Base-by-base conservation (phyloP, 2,113 vertebrate species). In the Cynoglossus semilaevis region DNA sequence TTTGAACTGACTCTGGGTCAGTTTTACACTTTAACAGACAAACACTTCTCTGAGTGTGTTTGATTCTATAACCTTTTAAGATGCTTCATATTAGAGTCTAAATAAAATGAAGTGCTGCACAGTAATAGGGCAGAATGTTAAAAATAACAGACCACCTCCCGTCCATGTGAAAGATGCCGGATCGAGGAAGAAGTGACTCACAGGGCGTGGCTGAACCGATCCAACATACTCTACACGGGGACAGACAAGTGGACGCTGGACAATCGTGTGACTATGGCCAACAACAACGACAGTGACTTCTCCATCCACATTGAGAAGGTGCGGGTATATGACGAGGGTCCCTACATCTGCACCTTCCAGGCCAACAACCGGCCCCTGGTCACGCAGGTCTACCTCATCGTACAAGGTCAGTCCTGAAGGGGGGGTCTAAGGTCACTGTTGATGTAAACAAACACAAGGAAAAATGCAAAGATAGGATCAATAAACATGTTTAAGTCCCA, bases 181-280 rank as follows among this genome's bases (percentile, higher is more conserved):
- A 95, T 96, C 8, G 91, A 96, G 0, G 90, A 94, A 60, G 91
- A 94, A 5, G 94, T 95, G 67, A 95, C 93, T 11, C 92, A 94
- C 54, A 94, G 94, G 80, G 94, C 94, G 50, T 96, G 94, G 94
- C 79, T 96, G 75, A 95, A 95, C 83, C 93, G 95, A 70, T 95
- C 94, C 53, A 95, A 94, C 87, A 96, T 96, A 87, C 84, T 96
- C 44, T 96, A 93, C 2, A 90, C 95, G 0, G 95, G 95, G 58
- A 92, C 88, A 0, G 95, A 96, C 84, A 94, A 94, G 84, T 96
- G 94, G 94, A 93, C 94, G 11, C 91, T 94, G 15, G 94, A 96
- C 81, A 81, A 87, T 0, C 90, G 94, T 0, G 94, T 96, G 59
- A 91, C 88, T 9, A 88, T 96, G 74, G 87, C 91, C 51, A 92